phyloP scores from a whole-genome alignment of 2,113 vertebrate species.

The Condylura cristata region DNA sequence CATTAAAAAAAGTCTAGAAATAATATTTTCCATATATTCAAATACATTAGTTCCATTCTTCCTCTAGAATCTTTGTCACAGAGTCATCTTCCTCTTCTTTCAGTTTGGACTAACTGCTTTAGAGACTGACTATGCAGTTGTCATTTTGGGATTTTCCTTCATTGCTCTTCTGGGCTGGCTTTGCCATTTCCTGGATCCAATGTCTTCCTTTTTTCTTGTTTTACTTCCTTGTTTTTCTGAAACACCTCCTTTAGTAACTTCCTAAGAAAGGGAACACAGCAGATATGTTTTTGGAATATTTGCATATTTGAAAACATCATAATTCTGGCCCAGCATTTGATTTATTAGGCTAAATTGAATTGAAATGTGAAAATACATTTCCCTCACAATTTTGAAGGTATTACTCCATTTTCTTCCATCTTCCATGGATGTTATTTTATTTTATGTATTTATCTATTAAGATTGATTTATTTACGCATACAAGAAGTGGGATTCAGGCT shows the following conservation, averaged over 20 bases:
- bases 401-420: background rate
- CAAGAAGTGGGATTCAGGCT: too few species aligned
- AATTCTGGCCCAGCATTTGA: constrained; percentile 12
- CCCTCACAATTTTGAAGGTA: background rate
- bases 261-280: background rate
- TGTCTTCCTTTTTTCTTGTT: background rate
- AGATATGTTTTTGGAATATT: background rate
- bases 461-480: too few species aligned
- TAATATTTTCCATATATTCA: background rate
- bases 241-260: constrained; percentile 28
- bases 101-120: background rate
- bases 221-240: constrained; percentile 20
- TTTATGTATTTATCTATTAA: too few species aligned
- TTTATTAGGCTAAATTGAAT: constrained; percentile 3
- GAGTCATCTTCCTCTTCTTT: constrained; percentile 30
- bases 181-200: background rate
- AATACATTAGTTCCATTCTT: background rate
- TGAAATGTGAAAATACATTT: constrained; percentile 39
- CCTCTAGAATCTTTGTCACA: background rate
- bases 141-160: constrained; percentile 11
- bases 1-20: constrained; percentile 27
- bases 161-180: background rate
- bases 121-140: background rate
- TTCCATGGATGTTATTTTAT: background rate
- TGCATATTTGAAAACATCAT: constrained; percentile 33